Evolutionary conservation across 2,888 invertebrate species (phyloP).

Genomic region (Eurytoma californica): DNA sequence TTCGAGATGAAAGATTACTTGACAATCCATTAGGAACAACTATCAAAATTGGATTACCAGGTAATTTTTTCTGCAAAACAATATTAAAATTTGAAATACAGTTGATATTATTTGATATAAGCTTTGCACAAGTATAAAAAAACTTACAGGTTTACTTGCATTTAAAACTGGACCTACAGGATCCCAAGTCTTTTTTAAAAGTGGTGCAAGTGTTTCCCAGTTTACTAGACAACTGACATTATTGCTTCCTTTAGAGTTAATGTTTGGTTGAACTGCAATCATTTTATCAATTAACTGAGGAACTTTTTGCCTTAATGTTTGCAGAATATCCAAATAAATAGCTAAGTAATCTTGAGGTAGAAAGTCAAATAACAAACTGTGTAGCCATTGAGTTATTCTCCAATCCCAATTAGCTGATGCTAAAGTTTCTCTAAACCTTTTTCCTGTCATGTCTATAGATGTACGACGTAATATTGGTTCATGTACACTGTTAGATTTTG

Average conservation of each 20-base stretch:
- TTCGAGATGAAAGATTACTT: constrained; percentile 76
- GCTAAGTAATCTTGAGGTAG: constrained; percentile 82
- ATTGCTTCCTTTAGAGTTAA: constrained; percentile 73
- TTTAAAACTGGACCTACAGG: constrained; percentile 79
- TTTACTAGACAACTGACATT: constrained; percentile 71
- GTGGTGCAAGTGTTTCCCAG: constrained; percentile 80
- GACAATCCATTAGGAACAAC: constrained; percentile 78
- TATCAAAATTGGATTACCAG: constrained; percentile 82
- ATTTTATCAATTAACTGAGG: constrained; percentile 86
- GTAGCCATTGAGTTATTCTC: constrained; percentile 86
- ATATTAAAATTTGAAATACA: constrained; percentile 7
- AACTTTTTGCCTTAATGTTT: constrained; percentile 82
- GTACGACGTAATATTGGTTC: constrained; percentile 83
- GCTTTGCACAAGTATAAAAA: neutral
- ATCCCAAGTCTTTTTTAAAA: constrained; percentile 85
- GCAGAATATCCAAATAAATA: constrained; percentile 86
- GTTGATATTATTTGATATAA: constrained; percentile 3
- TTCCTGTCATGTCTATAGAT: constrained; percentile 83
- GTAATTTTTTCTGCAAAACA: constrained; percentile 78
- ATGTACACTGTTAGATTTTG: constrained; percentile 78
- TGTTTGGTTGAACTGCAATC: constrained; percentile 77
- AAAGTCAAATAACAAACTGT: constrained; percentile 82
- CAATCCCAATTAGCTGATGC: constrained; percentile 85
- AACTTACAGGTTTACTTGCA: constrained; percentile 79
- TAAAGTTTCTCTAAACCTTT: constrained; percentile 81